Evolutionary conservation across 2,797 vertebrate species (phyloP).

Genomic region (Perodicticus potto): DNA sequence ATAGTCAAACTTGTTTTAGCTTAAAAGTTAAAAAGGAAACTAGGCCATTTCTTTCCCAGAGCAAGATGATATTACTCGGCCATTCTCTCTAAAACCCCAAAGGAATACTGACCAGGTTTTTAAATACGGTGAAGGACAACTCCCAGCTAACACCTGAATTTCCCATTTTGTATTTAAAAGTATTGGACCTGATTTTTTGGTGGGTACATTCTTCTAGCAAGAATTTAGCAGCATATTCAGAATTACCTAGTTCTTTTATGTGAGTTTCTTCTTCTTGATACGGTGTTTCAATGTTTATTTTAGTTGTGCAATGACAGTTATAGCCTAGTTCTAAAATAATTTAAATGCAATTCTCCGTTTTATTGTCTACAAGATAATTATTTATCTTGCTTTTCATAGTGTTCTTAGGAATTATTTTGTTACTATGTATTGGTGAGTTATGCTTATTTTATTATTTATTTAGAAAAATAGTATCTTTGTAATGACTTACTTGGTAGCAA

Average conservation of each 20-base stretch:
- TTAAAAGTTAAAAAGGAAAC: slow-evolving; percentile 58
- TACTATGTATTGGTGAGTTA: slow-evolving; percentile 88
- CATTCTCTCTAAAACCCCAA: not conserved
- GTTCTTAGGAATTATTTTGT: slow-evolving; percentile 84
- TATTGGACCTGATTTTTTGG: slow-evolving; percentile 58
- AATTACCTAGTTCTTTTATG: slow-evolving; percentile 75
- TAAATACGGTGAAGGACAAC: not conserved
- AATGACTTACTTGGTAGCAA: slow-evolving; percentile 87
- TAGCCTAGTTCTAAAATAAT: slow-evolving; percentile 78
- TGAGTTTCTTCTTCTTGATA: slow-evolving; percentile 76
- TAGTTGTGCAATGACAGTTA: slow-evolving; percentile 86
- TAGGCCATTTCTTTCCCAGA: not conserved
- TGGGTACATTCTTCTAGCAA: slow-evolving; percentile 81
- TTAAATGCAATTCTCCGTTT: slow-evolving; percentile 84
- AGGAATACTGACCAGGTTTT: slow-evolving; percentile 14
- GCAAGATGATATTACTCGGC: not conserved
- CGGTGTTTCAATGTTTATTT: slow-evolving; percentile 75
- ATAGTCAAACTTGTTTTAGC: slow-evolving; percentile 15
- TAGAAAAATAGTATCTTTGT: slow-evolving; percentile 90
- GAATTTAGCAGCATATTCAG: slow-evolving; percentile 71
- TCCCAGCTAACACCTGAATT: slow-evolving; percentile 44
- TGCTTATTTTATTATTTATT: slow-evolving; percentile 91
- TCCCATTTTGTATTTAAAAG: slow-evolving; percentile 61
- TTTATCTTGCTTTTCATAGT: slow-evolving; percentile 86
- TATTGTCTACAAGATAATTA: slow-evolving; percentile 83